Evolutionary conservation across 1,140 invertebrate genomes (phyloP).

Genomic region (Ditylenchus dipsaci): DNA sequence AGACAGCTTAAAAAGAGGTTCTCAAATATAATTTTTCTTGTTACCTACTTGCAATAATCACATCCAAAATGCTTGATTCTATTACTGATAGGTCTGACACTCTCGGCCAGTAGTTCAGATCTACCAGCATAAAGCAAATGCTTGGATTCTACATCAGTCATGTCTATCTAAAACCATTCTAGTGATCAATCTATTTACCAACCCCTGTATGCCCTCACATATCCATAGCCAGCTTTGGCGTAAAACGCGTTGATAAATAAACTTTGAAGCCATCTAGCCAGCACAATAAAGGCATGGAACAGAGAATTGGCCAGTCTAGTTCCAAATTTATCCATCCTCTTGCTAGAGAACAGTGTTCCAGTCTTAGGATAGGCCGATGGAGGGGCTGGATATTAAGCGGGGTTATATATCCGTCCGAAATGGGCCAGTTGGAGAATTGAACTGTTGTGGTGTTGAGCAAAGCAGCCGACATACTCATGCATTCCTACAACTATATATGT

Average conservation of each 20-base stretch:
- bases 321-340: not conserved
- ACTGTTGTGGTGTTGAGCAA: slow-evolving; percentile 48
- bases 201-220: slow-evolving; percentile 6
- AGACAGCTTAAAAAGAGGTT: no score
- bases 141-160: slow-evolving; percentile 41
- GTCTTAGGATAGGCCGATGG: slow-evolving; percentile 45
- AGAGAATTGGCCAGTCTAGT: slow-evolving; percentile 33
- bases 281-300: slow-evolving; percentile 40
- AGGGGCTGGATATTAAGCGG: slow-evolving; percentile 46
- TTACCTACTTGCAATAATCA: slow-evolving; percentile 26
- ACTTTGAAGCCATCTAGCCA: slow-evolving; percentile 38
- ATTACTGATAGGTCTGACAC: slow-evolving; percentile 48
- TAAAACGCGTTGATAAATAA: slow-evolving; percentile 35
- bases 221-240: slow-evolving; percentile 31
- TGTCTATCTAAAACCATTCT: slow-evolving; percentile 32
- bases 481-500: slow-evolving; percentile 36
- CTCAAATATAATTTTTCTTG: no score
- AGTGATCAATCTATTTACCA: not conserved
- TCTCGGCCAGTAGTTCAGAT: slow-evolving; percentile 48
- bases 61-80: slow-evolving; percentile 55
- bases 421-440: slow-evolving; percentile 54
- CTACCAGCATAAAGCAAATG: slow-evolving; percentile 53
- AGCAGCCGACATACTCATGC: slow-evolving; percentile 37
- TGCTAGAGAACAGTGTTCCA: slow-evolving; percentile 34
- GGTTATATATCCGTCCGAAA: slow-evolving; percentile 50